Evolutionary conservation across 2,113 vertebrate species (phyloP).

Genomic region (Noctilio leporinus): DNA sequence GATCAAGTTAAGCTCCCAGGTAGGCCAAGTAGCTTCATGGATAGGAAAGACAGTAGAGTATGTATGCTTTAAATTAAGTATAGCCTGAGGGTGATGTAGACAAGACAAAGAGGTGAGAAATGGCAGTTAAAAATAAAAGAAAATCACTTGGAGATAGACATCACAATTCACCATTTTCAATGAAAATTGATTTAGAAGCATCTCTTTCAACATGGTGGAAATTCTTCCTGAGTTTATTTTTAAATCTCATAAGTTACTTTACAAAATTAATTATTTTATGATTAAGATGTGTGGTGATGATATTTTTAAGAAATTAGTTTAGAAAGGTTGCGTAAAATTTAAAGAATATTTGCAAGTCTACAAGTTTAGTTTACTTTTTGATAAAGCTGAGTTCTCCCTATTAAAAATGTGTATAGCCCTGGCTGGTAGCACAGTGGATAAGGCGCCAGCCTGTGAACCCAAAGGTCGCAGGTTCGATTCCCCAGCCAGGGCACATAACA

Average conservation of each 20-base stretch:
- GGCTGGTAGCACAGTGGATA: too few relatives aligned
- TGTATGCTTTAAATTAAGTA: not conserved
- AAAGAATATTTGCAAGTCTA: not conserved
- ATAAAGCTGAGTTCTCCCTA: not conserved
- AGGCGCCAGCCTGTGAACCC: too few relatives aligned
- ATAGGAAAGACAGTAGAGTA: not conserved
- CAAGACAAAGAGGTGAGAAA: not conserved
- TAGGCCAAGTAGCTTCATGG: not conserved
- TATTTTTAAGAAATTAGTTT: constrained; percentile 4
- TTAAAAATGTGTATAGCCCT: too few relatives aligned
- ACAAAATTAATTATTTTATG: not conserved
- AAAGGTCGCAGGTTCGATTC: too few relatives aligned
- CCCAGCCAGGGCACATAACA: too few relatives aligned
- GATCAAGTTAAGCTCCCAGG: not conserved
- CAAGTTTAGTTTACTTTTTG: not conserved
- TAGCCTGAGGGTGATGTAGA: not conserved
- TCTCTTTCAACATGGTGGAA: not conserved
- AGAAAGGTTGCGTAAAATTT: not conserved
- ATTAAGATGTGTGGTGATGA: not conserved
- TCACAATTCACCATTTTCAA: not conserved
- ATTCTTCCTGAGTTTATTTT: not conserved
- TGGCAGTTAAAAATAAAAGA: not conserved
- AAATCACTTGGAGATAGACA: not conserved
- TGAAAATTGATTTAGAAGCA: not conserved
- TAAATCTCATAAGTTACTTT: not conserved